These are phyloP conservation scores for Drosophila trapezifrons DNA, from an alignment of 1,140 invertebrate genomes.

Conservation along the genomic window DNA sequence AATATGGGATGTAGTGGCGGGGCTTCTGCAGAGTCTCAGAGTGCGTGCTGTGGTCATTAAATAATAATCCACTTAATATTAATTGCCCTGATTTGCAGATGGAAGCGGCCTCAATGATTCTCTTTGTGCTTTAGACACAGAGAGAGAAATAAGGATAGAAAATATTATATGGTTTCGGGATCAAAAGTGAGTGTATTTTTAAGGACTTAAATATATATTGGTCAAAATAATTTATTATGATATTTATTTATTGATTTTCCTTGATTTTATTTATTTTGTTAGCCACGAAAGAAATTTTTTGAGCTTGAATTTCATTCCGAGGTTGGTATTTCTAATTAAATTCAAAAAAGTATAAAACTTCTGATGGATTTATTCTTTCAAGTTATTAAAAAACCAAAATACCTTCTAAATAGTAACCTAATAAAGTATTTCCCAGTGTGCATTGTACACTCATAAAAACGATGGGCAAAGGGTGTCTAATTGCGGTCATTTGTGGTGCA, in stretches of 20 bases:
- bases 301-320: too few relatives aligned
- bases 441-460: constrained; percentile 12
- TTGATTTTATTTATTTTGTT: too few relatives aligned
- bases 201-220: too few relatives aligned
- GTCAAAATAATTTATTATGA: too few relatives aligned
- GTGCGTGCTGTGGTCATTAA: constrained; percentile 79
- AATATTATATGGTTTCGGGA: background rate
- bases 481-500: constrained; percentile 73
- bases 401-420: background rate
- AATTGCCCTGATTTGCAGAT: constrained; percentile 76
- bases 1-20: constrained; percentile 7
- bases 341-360: too few relatives aligned
- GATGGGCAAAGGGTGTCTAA: constrained; percentile 42
- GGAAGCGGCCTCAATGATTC: constrained; percentile 24
- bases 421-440: background rate
- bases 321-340: too few relatives aligned
- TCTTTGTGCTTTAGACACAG: background rate
- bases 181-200: background rate
- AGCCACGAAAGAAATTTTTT: too few relatives aligned
- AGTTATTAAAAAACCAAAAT: too few relatives aligned
- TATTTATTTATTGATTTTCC: too few relatives aligned
- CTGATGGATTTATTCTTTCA: too few relatives aligned
- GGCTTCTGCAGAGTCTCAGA: constrained; percentile 18
- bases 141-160: background rate
- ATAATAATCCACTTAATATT: constrained; percentile 83